Conservation (phyloP, 2,797 vertebrate species). For the Pantherophis alleghaniensis region DNA sequence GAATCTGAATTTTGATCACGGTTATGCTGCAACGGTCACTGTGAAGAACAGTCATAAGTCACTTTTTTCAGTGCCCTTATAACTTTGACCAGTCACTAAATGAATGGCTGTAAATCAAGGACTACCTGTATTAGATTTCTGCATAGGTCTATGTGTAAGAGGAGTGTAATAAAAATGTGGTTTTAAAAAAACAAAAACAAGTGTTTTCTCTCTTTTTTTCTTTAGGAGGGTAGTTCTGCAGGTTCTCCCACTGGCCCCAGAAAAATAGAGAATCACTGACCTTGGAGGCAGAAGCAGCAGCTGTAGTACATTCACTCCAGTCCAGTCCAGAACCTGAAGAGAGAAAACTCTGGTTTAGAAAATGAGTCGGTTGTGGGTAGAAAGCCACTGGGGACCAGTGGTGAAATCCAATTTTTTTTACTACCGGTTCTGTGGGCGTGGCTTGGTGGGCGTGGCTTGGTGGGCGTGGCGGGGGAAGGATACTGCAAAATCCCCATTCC, state of each 20-base stretch:
- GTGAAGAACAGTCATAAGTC: not conserved
- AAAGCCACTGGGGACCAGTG: not conserved
- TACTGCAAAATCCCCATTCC: no score
- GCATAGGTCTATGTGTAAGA: not conserved
- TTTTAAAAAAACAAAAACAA: not conserved
- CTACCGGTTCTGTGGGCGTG: no score
- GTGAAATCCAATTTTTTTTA: no score
- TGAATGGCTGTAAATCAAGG: not conserved
- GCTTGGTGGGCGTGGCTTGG: no score
- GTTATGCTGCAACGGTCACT: not conserved
- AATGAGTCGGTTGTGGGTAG: not conserved
- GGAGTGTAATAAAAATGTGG: not conserved
- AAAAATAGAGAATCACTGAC: not conserved
- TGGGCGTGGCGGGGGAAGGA: no score
- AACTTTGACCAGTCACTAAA: not conserved
- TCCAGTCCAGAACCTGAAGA: conserved; percentile 65
- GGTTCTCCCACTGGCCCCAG: not conserved
- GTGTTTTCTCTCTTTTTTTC: not conserved
- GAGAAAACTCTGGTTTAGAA: conserved; percentile 10
- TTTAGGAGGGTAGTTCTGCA: no score
- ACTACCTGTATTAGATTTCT: not conserved
- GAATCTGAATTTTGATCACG: not conserved
- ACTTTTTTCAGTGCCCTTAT: not conserved
- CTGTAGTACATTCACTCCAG: conserved; percentile 67
- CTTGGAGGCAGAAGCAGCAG: conserved; percentile 52